Base-by-base conservation (phyloP, 2,113 vertebrate species). In the Carettochelys insculpta region DNA sequence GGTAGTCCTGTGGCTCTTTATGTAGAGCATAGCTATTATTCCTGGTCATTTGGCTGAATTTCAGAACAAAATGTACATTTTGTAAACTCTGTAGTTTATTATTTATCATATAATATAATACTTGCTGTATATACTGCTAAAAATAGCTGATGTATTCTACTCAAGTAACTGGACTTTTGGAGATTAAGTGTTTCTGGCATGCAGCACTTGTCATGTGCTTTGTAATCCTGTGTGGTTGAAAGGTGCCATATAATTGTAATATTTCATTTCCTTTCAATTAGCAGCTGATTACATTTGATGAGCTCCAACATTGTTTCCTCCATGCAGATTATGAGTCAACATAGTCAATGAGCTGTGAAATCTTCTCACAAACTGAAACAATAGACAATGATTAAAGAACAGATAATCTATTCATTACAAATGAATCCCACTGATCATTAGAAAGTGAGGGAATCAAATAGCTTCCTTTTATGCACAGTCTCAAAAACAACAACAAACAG, bases 261-360 rank as follows among this genome's bases (percentile, higher is more conserved):
- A 95, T 96, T 98, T 95, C 86, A 92, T 96, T 96, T 97, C 95
- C 92, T 96, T 97, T 97, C 95, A 98, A 94, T 97, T 97, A 97
- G 89, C 80, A 92, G 90, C 94, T 98, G 94, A 97, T 98, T 97
- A 89, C 91, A 80, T 97, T 96, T 97, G 93, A 96, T 97, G 96
- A 96, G 94, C 92, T 97, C 93, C 95, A 96, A 86, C 91, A 95
- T 97, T 97, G 96, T 97, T 98, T 97, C 94, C 91, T 88, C 82
- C 76, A 34, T 96, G 91, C 85, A 93, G 90, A 96, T 97, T 96
- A 96, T 87, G 95, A 98, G 97, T 97, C 95, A 97, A 90, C 88
- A 90, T 87, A 95, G 94, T 97, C 95, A 97, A 92, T 87, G 94
- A 97, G 92, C 95, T 96, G 96, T 96, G 96, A 97, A 97, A 97